Evolutionary conservation across 2,113 vertebrate species (phyloP).

Genomic region (Fukomys damarensis): DNA sequence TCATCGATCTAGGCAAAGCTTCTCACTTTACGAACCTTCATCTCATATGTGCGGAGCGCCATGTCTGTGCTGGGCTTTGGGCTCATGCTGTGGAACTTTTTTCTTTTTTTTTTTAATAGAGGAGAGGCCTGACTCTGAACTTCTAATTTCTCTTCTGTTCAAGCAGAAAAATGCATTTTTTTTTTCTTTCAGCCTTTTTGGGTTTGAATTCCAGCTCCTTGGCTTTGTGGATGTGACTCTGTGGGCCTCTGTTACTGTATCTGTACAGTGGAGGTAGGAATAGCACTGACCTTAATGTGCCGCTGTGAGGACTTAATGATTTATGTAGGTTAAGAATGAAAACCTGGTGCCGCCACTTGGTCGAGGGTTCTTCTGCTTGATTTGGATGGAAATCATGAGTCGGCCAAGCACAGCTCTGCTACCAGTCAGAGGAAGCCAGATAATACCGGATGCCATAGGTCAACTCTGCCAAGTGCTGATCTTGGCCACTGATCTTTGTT

Average conservation of each 20-base stretch:
- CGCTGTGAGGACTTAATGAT: background rate
- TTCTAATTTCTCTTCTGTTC: background rate
- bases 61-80: background rate
- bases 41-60: background rate
- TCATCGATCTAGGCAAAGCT: background rate
- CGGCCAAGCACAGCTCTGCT: background rate
- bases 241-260: background rate
- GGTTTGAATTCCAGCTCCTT: background rate
- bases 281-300: background rate
- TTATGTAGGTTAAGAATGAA: background rate
- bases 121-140: background rate
- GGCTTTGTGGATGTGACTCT: background rate
- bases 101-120: slow-evolving; percentile 21
- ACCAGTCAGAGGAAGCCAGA: background rate
- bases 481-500: background rate
- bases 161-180: background rate
- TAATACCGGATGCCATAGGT: background rate
- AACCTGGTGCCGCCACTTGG: background rate
- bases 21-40: background rate
- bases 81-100: background rate
- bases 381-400: background rate
- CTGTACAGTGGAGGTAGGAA: background rate
- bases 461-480: background rate
- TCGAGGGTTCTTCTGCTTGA: background rate
- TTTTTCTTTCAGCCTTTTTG: background rate